These are phyloP conservation scores for Saguinus midas DNA, from an alignment of 2,113 vertebrate genomes.

Conservation along the genomic window DNA sequence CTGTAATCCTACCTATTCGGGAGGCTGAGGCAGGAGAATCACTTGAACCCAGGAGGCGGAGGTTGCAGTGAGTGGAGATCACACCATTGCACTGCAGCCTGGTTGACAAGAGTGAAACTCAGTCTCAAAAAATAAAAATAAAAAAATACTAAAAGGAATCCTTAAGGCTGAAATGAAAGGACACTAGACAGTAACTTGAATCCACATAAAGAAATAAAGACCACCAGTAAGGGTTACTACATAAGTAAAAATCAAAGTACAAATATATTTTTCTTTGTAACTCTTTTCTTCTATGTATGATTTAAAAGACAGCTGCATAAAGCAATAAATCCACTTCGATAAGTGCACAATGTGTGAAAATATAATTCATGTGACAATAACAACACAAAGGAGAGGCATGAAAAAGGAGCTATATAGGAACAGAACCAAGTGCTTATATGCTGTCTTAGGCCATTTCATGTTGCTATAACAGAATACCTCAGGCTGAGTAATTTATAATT, in stretches of 20 bases:
- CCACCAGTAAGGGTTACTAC: neutral
- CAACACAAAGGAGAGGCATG: neutral
- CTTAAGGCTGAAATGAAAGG: neutral
- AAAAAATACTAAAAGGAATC: slow-evolving; percentile 18
- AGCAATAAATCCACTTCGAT: slow-evolving; percentile 12
- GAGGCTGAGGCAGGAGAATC: neutral
- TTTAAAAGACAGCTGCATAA: slow-evolving; percentile 29
- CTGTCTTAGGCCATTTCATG: neutral
- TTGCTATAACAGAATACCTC: neutral
- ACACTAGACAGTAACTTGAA: neutral
- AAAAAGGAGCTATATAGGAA: neutral
- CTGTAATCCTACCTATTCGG: neutral
- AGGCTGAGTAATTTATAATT: neutral
- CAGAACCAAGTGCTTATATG: neutral
- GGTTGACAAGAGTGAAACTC: neutral
- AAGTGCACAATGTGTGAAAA: neutral
- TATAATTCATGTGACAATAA: slow-evolving; percentile 23
- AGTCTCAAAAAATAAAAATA: neutral
- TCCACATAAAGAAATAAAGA: neutral
- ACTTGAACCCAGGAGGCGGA: neutral
- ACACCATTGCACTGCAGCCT: neutral
- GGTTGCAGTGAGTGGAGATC: neutral
- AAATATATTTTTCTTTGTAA: neutral
- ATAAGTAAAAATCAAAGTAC: slow-evolving; percentile 1
- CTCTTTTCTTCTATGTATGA: slow-evolving; percentile 1